Conservation (phyloP, 2,113 vertebrate genomes). For the Neofelis nebulosa region DNA sequence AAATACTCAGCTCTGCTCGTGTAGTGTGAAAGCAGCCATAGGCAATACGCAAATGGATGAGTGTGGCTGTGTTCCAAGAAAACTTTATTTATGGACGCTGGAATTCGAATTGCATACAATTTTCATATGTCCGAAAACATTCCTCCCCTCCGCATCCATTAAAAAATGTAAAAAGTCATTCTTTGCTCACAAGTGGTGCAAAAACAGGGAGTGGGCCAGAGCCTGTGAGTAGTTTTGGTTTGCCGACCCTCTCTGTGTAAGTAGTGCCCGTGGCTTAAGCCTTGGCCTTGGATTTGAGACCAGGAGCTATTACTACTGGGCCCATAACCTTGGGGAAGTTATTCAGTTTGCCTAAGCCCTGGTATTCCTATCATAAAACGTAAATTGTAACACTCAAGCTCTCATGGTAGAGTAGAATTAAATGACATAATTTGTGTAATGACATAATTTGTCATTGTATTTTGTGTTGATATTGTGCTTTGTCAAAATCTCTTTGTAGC, state of each 20-base stretch:
- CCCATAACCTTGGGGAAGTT: background rate
- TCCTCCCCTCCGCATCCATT: background rate
- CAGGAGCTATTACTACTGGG: background rate
- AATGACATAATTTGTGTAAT: background rate
- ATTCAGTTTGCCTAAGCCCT: background rate
- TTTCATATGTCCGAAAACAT: background rate
- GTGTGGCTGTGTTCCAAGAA: background rate
- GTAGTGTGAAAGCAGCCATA: background rate
- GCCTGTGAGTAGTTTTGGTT: background rate
- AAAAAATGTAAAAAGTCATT: background rate
- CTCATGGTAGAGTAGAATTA: background rate
- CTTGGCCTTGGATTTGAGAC: background rate
- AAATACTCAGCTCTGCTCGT: background rate
- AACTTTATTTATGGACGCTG: conserved; percentile 7
- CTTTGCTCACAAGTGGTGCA: background rate
- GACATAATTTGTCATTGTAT: background rate
- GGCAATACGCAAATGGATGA: background rate
- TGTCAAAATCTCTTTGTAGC: background rate
- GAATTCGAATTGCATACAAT: background rate
- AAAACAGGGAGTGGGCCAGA: background rate
- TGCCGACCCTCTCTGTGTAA: background rate
- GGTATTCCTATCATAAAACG: background rate
- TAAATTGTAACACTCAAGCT: background rate
- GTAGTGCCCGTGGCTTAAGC: background rate
- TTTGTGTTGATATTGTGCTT: background rate